phyloP scores from a whole-genome alignment of 1,140 invertebrate species.

The Leucophenga varia region DNA sequence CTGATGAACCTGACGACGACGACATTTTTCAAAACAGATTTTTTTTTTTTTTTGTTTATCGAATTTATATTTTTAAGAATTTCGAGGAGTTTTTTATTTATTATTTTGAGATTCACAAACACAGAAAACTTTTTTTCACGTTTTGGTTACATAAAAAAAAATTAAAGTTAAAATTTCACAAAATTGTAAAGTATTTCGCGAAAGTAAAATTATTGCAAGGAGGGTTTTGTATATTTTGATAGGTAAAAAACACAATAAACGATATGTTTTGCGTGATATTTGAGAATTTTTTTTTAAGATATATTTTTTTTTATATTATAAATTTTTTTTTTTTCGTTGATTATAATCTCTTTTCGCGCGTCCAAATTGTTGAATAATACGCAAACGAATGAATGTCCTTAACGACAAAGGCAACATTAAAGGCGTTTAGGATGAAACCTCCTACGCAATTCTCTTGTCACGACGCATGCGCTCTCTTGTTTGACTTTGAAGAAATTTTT shows the following conservation, averaged over 20 bases:
- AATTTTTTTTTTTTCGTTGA: slow-evolving; percentile 11
- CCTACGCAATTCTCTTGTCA: too few species aligned
- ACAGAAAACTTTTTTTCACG: too few species aligned
- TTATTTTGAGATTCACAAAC: too few species aligned
- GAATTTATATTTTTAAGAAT: not conserved
- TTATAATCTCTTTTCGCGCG: too few species aligned
- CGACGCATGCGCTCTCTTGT: slow-evolving; percentile 32
- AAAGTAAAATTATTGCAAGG: too few species aligned
- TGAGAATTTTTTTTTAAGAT: slow-evolving; percentile 6
- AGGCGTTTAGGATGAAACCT: too few species aligned
- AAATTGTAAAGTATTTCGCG: too few species aligned
- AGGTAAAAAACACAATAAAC: too few species aligned
- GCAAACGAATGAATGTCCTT: slow-evolving; percentile 25
- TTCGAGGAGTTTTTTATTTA: slow-evolving; percentile 5
- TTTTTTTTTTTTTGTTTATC: slow-evolving; percentile 1
- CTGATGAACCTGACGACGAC: slow-evolving; percentile 32
- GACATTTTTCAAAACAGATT: slow-evolving; percentile 33
- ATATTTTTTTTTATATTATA: slow-evolving; percentile 5
- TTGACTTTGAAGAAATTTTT: too few species aligned
- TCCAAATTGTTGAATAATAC: slow-evolving; percentile 33
- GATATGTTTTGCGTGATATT: too few species aligned
- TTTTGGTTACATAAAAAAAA: not conserved
- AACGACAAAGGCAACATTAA: too few species aligned
- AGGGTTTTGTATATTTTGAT: too few species aligned
- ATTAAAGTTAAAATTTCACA: not conserved